A percentile compares a stretch with the other conserved stretches of the same genome.
Evolutionary conservation across 2,113 vertebrate species (phyloP).

Genomic region (Hemiscyllium ocellatum): DNA sequence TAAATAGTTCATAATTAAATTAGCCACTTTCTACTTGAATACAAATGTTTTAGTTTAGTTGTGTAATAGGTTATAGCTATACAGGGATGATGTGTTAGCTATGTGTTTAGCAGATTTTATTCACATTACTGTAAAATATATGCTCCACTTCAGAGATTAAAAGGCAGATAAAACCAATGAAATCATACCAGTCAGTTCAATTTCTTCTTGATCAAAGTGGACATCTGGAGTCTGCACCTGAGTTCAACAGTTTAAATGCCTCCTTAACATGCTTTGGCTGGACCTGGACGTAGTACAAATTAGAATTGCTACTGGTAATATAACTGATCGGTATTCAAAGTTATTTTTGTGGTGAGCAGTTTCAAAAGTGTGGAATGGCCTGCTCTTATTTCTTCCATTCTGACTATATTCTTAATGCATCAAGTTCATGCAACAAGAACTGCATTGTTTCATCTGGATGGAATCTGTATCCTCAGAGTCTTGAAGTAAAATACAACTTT

Average conservation of each 20-base stretch:
- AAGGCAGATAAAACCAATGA: neutral
- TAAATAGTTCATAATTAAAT: neutral
- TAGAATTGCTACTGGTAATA: neutral
- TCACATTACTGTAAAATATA: neutral
- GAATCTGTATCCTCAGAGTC: neutral
- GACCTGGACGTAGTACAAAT: slow-evolving; percentile 43
- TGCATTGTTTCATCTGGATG: neutral
- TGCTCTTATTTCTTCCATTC: no score
- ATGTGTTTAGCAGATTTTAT: no score
- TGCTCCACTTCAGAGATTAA: no score
- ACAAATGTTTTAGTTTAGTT: neutral
- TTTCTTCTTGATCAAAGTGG: slow-evolving; percentile 51
- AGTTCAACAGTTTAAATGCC: slow-evolving; percentile 50
- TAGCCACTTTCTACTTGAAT: neutral
- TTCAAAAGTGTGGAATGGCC: no score
- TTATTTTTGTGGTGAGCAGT: no score
- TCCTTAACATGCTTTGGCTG: slow-evolving; percentile 57
- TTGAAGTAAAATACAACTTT: neutral
- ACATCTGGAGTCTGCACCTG: slow-evolving; percentile 55
- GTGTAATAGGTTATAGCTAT: neutral
- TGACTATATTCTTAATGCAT: neutral
- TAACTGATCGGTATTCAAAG: neutral
- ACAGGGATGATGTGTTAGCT: no score
- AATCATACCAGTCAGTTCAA: slow-evolving; percentile 43
- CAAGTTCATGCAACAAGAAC: neutral